A percentile compares a stretch with the other conserved stretches of the same genome.
phyloP scores from a whole-genome alignment of 2,113 vertebrate species.

The Rhombomys opimus region DNA sequence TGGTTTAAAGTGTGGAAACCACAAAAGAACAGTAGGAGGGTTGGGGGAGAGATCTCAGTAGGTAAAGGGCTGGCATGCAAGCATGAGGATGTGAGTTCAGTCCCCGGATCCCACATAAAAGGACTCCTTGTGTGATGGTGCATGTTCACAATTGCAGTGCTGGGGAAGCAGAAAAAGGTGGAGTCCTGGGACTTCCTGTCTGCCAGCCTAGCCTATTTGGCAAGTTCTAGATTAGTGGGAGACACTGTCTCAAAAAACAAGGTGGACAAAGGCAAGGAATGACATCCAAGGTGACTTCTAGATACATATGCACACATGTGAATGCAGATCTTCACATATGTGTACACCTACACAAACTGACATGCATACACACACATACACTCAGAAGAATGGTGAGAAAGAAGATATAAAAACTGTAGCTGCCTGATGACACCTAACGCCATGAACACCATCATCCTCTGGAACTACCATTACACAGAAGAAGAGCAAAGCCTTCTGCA shows the following conservation, averaged over 20 bases:
- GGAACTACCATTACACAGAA: not conserved
- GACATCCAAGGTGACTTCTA: not conserved
- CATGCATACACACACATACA: not conserved
- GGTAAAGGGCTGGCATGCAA: not conserved
- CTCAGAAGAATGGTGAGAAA: not conserved
- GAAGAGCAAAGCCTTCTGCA: not conserved
- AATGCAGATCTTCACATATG: not conserved
- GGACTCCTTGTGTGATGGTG: not conserved
- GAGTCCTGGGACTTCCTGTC: not conserved
- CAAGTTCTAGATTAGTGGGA: not conserved
- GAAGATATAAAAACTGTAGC: not conserved
- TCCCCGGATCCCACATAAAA: not conserved
- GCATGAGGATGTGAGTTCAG: not conserved
- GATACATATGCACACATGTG: not conserved
- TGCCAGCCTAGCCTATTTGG: not conserved
- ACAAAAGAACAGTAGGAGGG: not conserved
- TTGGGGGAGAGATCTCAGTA: not conserved
- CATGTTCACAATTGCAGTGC: not conserved
- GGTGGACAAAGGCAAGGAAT: too few species aligned
- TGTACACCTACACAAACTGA: not conserved
- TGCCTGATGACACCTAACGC: not conserved
- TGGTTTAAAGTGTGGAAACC: not conserved
- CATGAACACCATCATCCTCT: not conserved
- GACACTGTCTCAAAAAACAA: not conserved
- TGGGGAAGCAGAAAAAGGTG: not conserved